Base-by-base conservation (phyloP, 2,797 vertebrate genomes). In the Podargus strigoides region DNA sequence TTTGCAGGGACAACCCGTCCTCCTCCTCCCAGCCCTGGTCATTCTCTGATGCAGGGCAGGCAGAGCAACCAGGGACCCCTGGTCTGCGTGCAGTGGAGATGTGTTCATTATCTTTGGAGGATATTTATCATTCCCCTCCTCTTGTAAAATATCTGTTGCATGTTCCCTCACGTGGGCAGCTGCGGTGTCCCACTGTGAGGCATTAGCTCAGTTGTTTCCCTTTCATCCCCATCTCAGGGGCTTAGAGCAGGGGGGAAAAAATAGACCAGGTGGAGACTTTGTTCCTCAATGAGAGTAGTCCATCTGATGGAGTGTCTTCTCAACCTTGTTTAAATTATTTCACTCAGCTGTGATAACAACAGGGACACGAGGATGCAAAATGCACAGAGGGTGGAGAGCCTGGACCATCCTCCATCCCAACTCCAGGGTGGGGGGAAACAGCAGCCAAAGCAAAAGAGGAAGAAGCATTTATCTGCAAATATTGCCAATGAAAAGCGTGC, bases 21-120 rank as follows among this genome's bases (percentile, higher is more conserved):
- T 77, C 47, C 34, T 89, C 50, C 76, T 91, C 46, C 24, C 49
- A 63, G 44, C 41, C 55, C 37, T 22, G 11, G 34, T 62, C 30
- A 39, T 62, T 56, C 2, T 0, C 66, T 89, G 3, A 0, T 59
- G 53, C 34, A 26, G 34, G 67, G 34, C 0, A 0, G 14, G 39
- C 32, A 59, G 20, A 74, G 21, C 58, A 62, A 8, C 5, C 34
- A 34, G 30, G 44, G 62, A 26, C 32, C 47, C 23, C 39, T n/a
- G 27, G 21, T 79, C 93, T 56, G 58, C 1, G 1, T 50, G 52
- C 52, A 49, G 47, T 30, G 21, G 47, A 82, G 85, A 27, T 58
- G 36, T 62, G 77, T 42, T 90, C 49, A 32, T 93, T 84, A 49
- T 59, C 82, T 89, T 64, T 0, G 0, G 20, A 76, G 82, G 75